Percentiles rank a stretch among this genome's conserved stretches.
Evolutionary conservation across 2,113 vertebrate genomes (phyloP).

Genomic region (Engystomops pustulosus): DNA sequence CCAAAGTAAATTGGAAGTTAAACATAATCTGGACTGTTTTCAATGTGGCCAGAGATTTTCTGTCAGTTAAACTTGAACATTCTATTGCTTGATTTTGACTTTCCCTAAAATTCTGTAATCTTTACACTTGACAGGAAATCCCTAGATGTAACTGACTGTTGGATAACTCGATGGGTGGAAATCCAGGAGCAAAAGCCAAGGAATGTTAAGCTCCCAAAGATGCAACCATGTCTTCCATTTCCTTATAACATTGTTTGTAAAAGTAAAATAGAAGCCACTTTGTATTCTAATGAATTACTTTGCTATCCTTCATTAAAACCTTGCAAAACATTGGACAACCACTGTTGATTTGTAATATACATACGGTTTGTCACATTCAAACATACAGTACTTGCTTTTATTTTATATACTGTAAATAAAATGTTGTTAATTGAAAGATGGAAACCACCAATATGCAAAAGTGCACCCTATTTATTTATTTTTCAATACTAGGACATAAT

Average conservation of each 20-base stretch:
- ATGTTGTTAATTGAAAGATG: too few relatives aligned
- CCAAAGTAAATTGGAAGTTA: not conserved
- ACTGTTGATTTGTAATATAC: not conserved
- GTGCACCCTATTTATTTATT: too few relatives aligned
- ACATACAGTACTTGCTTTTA: not conserved
- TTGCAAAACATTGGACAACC: not conserved
- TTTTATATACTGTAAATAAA: not conserved
- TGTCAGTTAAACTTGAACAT: not conserved
- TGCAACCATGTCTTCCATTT: too few relatives aligned
- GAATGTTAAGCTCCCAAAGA: not conserved
- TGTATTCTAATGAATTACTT: too few relatives aligned
- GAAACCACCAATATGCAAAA: too few relatives aligned
- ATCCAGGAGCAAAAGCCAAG: not conserved
- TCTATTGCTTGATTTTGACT: slow-evolving; percentile 18
- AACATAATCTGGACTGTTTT: not conserved
- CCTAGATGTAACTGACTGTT: not conserved
- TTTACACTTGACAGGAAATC: not conserved
- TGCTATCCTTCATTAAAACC: too few relatives aligned
- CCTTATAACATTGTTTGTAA: not conserved
- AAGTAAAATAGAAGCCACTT: not conserved
- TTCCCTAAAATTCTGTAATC: not conserved
- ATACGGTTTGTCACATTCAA: not conserved
- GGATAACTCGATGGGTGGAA: slow-evolving; percentile 1
- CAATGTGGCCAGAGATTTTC: not conserved
- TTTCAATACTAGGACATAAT: too few relatives aligned